Base-by-base conservation (phyloP, 2,797 vertebrate species). In the Xenopus petersii region DNA sequence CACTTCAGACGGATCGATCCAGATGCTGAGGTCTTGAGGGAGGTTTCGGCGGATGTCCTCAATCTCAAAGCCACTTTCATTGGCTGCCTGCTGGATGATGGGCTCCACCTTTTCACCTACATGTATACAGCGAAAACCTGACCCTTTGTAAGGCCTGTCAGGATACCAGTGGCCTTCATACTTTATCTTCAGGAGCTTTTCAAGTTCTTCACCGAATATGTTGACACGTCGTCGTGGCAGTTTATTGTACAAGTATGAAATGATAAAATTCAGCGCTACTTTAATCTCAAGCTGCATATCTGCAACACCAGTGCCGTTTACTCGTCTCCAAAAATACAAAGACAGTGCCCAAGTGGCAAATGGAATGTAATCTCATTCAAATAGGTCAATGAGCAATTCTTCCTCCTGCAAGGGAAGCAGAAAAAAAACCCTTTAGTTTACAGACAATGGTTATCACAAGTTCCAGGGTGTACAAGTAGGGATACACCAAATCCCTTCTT, bases 221-320 rank as follows among this genome's bases (percentile, higher is more conserved):
- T 98, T 99, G 87, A 98, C 96, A 70, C 97, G 94, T 88, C 96
- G 91, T 79, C 97, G 92, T 79, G 97, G 96, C 90, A 98, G 96
- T 89, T 98, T 98, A 93, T 99, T 99, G 91, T 99, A 99, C 85
- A 99, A 92, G 90, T 98, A 99, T 1, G 97, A 99, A 91, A 99
- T 98, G 83, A 99, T 98, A 93, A 98, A 99, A 89, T 99, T 99
- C 89, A 99, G 94, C 87, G 97, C 97, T 94, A 99, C 97, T 96
- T 99, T 96, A 90, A 99, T 99, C 96, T 99, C 97, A 94, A 99
- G 96, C 97, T 99, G 96, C 97, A 98, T 98, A 95, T 95, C 94
- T 97, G 94, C 94, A 92, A 87, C 86, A 82, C 88, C 91, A 93
- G 88, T 88, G 87, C 86, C 26, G 87, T 87, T 87, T 86, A 86